Percentiles rank a stretch among this genome's conserved stretches.
These are phyloP conservation scores for Heliconius nattereri DNA, from an alignment of 1,140 invertebrate genomes.

Conservation along the genomic window DNA sequence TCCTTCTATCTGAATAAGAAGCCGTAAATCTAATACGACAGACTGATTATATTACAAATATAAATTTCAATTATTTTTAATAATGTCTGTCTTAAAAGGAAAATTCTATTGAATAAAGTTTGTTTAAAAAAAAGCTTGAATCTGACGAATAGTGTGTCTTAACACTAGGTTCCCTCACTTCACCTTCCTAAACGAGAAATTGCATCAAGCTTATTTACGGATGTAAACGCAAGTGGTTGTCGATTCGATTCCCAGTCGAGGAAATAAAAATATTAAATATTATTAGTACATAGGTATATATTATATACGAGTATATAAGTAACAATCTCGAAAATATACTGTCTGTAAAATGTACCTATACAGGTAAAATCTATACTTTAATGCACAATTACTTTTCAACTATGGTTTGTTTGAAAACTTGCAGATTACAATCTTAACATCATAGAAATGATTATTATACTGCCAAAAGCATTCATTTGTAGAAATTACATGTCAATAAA, in stretches of 20 bases:
- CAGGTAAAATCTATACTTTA: too few species aligned
- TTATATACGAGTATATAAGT: too few species aligned
- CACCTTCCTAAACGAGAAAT: too few species aligned
- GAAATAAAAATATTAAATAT: too few species aligned
- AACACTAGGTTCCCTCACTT: too few species aligned
- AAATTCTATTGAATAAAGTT: neutral
- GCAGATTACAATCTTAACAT: neutral
- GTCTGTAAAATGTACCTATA: too few species aligned
- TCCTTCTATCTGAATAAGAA: neutral
- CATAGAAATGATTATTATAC: slow-evolving; percentile 13
- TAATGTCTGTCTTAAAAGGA: neutral
- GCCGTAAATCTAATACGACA: neutral
- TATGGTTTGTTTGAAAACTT: neutral
- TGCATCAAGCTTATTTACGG: too few species aligned
- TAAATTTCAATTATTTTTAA: slow-evolving; percentile 1
- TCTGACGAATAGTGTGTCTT: too few species aligned
- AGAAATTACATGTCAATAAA: slow-evolving; percentile 25
- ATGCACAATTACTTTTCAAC: neutral
- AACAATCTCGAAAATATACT: too few species aligned
- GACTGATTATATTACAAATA: neutral
- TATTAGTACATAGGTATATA: too few species aligned
- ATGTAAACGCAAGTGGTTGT: too few species aligned
- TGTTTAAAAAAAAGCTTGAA: neutral
- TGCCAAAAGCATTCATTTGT: slow-evolving; percentile 21
- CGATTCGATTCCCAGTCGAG: too few species aligned